A percentile compares a stretch with the other conserved stretches of the same genome.
phyloP scores from a whole-genome alignment of 2,888 invertebrate species.

The Orthonychiurus folsomi region DNA sequence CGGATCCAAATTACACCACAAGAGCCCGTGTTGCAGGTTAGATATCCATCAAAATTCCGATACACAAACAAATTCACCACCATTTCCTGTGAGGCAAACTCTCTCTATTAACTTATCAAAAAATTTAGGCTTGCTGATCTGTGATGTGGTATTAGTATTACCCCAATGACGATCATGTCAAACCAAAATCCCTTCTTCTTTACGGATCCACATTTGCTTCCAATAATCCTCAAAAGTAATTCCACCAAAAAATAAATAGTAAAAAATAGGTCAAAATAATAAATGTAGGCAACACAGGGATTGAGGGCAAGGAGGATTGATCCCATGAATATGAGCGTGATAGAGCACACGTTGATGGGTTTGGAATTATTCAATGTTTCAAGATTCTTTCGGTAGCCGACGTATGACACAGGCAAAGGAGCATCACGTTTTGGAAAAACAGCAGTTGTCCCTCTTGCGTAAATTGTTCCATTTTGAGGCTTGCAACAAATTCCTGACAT shows the following conservation, averaged over 20 bases:
- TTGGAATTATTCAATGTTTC: too few relatives aligned
- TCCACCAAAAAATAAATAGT: background rate
- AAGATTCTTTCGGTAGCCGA: too few relatives aligned
- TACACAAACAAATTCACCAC: background rate
- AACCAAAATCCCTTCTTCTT: background rate
- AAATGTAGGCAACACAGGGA: too few relatives aligned
- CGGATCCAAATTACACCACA: background rate
- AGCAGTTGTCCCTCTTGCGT: too few relatives aligned
- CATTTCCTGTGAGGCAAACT: background rate
- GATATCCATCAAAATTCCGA: background rate
- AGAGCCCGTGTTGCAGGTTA: background rate
- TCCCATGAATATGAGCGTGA: too few relatives aligned
- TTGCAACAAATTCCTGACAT: too few relatives aligned
- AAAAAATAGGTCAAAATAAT: background rate
- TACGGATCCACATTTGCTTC: background rate
- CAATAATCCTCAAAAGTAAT: background rate
- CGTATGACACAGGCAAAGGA: too few relatives aligned
- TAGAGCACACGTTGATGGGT: too few relatives aligned
- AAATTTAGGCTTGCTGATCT: background rate
- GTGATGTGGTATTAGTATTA: too few relatives aligned
- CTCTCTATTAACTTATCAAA: background rate
- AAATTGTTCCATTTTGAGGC: too few relatives aligned
- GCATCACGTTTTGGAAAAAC: too few relatives aligned
- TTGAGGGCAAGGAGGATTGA: too few relatives aligned
- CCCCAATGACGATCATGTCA: background rate